Evolutionary conservation across 92 coral and sea anemone species (phyloP).

Genomic region (Palythoa heliodiscus): DNA sequence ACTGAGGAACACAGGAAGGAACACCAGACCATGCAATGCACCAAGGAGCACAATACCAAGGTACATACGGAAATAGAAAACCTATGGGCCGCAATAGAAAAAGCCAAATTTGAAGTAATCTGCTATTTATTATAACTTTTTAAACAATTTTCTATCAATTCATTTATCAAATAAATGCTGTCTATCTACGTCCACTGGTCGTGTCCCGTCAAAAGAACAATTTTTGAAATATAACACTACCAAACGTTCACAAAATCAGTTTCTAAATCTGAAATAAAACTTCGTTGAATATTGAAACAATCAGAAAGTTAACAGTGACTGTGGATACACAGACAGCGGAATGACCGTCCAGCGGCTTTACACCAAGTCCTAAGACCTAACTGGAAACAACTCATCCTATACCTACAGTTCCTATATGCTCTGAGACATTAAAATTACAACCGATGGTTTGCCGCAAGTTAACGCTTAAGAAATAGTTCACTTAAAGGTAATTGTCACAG

Average conservation of each 20-base stretch:
- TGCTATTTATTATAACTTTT: not conserved
- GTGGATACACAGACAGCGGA: not conserved
- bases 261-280: not conserved
- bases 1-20: constrained; percentile 93
- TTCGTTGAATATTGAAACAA: not conserved
- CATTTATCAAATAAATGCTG: not conserved
- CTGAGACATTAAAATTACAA: not conserved
- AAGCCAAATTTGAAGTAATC: not conserved
- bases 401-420: not conserved
- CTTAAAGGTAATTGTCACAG: too few species aligned
- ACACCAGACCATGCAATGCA: constrained; percentile 91
- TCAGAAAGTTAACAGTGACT: constrained; percentile 3
- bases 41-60: constrained; percentile 94
- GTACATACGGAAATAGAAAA: constrained; percentile 98
- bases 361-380: not conserved
- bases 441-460: not conserved
- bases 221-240: not conserved
- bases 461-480: too few species aligned
- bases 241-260: not conserved
- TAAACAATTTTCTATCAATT: not conserved
- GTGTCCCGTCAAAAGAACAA: not conserved
- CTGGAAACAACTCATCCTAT: not conserved
- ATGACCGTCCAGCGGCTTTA: not conserved
- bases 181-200: not conserved
- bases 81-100: constrained; percentile 56